Evolutionary conservation across 2,888 invertebrate genomes (phyloP), one percentile per base, ranked within the genome.

Genomic region (Zygothrica quintamaculata): DNA sequence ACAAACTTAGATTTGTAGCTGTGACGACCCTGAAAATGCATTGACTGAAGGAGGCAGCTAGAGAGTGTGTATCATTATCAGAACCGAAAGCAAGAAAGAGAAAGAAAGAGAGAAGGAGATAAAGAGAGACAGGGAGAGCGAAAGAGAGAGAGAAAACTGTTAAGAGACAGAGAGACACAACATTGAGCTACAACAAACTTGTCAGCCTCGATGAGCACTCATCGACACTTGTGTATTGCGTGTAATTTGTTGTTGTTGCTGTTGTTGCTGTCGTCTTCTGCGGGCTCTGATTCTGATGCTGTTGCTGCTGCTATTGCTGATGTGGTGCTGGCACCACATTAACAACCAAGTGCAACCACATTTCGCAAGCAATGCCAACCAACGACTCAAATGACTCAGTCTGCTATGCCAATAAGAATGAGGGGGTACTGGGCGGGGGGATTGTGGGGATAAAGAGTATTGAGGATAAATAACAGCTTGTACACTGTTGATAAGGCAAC

Each of bases 291-390:
- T 15, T 69, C 34, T 51, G 44, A 26, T 53, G 29, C 26, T 33
- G 12, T 9, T 55, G 50, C 5, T 46, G 44, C 0, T 52, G 52
- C 12, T 42, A 64, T 15, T 46, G 36, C 13, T 59, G 36, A n/a
- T 44, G 61, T 42, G 26, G 47, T 48, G 31, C 44, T 31, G 13
- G 53, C 55, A 67, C 42, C 52, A 52, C 48, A 60, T 42, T 26
- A 37, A 16, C 25, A 47, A 13, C 72, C 79, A 74, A 79, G 62
- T 78, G 82, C 79, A 88, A 88, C 88, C 88, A 74, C 87, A 87
- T 81, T 85, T 82, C 79, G 18, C 66, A 66, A 77, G 74, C 77
- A 88, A 87, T 82, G 87, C 74, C 84, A 87, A 74, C 53, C 72
- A 51, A 61, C 74, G 70, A 75, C 67, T 81, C 77, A 66, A 80